phyloP scores from a whole-genome alignment of 2,797 vertebrate genomes.

The Lateolabrax maculatus region DNA sequence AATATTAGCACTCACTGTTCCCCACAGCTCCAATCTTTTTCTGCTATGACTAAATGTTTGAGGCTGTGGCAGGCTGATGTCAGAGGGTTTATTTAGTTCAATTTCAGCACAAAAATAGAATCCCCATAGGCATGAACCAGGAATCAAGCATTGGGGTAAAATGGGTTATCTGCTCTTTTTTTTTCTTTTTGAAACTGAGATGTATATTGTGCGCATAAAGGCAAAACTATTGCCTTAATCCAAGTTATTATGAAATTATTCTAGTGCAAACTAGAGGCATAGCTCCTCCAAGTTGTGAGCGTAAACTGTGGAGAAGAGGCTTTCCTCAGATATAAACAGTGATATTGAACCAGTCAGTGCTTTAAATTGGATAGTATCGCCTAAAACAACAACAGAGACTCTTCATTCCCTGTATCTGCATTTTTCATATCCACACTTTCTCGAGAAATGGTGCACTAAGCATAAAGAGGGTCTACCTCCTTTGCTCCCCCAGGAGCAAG shows the following conservation, averaged over 20 bases:
- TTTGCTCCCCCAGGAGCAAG: conserved; percentile 72
- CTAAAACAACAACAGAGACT: conserved; percentile 48
- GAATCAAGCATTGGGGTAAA: conserved; percentile 33
- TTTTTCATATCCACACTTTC: conserved; percentile 60
- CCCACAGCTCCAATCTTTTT: conserved; percentile 1
- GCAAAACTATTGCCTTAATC: conserved; percentile 4
- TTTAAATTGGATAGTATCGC: conserved; percentile 43
- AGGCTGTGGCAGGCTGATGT: conserved; percentile 44
- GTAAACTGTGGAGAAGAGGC: conserved; percentile 22
- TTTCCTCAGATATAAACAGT: conserved; percentile 34
- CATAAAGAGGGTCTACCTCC: conserved; percentile 75
- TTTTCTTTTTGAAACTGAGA: conserved; percentile 18
- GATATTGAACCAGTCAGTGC: conserved; percentile 31
- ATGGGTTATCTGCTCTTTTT: conserved; percentile 6
- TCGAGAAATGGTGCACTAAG: conserved; percentile 69
- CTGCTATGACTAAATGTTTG: conserved; percentile 32
- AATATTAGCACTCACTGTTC: conserved; percentile 8
- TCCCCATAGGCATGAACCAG: conserved; percentile 13
- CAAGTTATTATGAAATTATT: too few relatives aligned
- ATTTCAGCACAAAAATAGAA: conserved; percentile 30
- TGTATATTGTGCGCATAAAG: conserved; percentile 15
- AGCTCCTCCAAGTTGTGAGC: conserved; percentile 16
- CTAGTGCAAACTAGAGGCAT: neutral
- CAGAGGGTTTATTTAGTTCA: conserved; percentile 46
- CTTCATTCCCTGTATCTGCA: conserved; percentile 42